phyloP scores from a whole-genome alignment of 2,888 invertebrate genomes.

The Oscheius sp. region DNA sequence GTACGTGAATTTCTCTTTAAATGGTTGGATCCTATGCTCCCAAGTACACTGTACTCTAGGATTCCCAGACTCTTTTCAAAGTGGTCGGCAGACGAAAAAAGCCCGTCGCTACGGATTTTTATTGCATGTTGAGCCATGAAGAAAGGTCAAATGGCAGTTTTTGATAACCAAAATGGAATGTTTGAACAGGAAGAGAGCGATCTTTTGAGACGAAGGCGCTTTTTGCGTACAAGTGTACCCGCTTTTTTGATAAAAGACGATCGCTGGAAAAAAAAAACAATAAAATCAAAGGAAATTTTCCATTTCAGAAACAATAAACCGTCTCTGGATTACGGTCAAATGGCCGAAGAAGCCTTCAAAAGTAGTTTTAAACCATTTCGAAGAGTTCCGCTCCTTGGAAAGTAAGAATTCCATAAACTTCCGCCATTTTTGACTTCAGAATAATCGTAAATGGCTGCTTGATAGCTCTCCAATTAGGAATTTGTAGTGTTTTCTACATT shows the following conservation, averaged over 20 bases:
- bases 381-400: constrained; percentile 52
- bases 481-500: constrained; percentile 70
- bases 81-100: neutral
- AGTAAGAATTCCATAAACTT: constrained; percentile 36
- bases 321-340: constrained; percentile 74
- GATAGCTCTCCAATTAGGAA: constrained; percentile 66
- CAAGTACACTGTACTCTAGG: neutral
- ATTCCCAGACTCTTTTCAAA: neutral
- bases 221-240: no score
- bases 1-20: constrained; percentile 43
- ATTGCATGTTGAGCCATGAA: neutral
- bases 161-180: no score
- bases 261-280: constrained; percentile 9
- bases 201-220: no score
- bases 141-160: no score
- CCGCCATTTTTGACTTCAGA: constrained; percentile 47
- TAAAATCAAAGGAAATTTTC: neutral
- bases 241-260: constrained; percentile 19
- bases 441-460: constrained; percentile 63
- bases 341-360: constrained; percentile 72
- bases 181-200: no score
- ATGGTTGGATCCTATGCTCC: neutral
- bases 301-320: constrained; percentile 24
- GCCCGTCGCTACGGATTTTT: neutral
- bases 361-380: constrained; percentile 55